phyloP scores from a whole-genome alignment of 2,113 vertebrate genomes.

The Epinephelus fuscoguttatus region DNA sequence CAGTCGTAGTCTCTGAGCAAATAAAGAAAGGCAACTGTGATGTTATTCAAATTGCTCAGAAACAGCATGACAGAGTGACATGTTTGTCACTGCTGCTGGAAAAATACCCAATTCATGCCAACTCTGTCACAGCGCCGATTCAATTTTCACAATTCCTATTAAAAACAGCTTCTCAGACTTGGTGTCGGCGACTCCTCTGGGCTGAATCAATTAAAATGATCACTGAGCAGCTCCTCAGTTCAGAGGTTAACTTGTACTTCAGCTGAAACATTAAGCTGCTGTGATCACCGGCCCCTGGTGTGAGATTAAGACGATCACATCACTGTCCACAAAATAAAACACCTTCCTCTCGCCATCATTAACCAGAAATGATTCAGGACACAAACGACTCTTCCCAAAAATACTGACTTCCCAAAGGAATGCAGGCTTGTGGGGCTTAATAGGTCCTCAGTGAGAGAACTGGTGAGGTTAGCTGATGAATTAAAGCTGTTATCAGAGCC shows the following conservation, averaged over 20 bases:
- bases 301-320: not conserved
- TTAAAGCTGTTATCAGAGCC: conserved; percentile 45
- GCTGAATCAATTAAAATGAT: conserved; percentile 11
- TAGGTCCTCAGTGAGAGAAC: conserved; percentile 5
- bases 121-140: not conserved
- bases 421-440: conserved; percentile 4
- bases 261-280: conserved; percentile 6
- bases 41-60: not conserved
- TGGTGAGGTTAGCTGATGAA: conserved; percentile 31
- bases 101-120: not conserved
- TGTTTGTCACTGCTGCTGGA: not conserved
- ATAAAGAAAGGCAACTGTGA: not conserved
- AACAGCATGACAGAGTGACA: not conserved
- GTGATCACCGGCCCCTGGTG: not conserved
- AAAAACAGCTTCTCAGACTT: not conserved
- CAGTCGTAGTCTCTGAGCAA: no score
- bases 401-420: not conserved
- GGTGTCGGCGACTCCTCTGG: not conserved
- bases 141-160: not conserved
- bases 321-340: not conserved
- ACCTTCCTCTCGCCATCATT: not conserved
- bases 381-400: conserved; percentile 12
- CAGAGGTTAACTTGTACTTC: conserved; percentile 22
- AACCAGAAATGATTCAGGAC: not conserved
- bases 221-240: not conserved